Evolutionary conservation across 1,140 invertebrate species (phyloP), one percentile per base, ranked within the genome.

Genomic region (Cydia strobilella): DNA sequence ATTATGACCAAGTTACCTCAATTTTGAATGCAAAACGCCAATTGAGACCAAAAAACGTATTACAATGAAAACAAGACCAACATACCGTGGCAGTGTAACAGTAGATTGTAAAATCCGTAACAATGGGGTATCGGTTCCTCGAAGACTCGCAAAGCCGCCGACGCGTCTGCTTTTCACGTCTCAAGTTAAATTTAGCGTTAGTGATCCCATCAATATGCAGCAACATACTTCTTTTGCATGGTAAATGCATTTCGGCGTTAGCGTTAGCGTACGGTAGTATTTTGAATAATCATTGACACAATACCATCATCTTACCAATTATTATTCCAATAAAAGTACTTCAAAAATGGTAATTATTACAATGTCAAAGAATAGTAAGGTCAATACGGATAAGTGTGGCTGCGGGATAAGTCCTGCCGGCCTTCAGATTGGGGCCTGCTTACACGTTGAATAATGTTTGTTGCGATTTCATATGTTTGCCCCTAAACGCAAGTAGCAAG

Each of bases 161-260:
- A 77, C 78, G 48, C 77, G 81, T 79, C 77, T 82, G 77, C 76
- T 27, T 66, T 72, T 74, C 79, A 77, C 77, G 77, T 78, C 80
- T 82, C 76, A 77, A 73, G 86, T 91, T 91, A 90, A 92, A 92
- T 92, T 91, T 89, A 90, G 88, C 88, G 88, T 90, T 85, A 90
- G 86, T 90, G 84, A 92, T 92, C 84, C 80, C 83, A 88, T 90
- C 80, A 87, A 78, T 75, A 82, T 80, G 80, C 48, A 77, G 74
- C 18, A 59, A 59, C 6, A 59, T 18, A n/a, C 54, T 59, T n/a
- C 10, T 59, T 1, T 7, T 59, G 20, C 20, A 23, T 20, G 20
- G 12, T 23, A 59, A 42, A 45, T 13, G 42, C 4, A 45, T 45
- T 45, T 45, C 12, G 13, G 42, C 42, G 12, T 45, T 13, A 13